Percentiles rank a stretch among this genome's conserved stretches.
phyloP scores from a whole-genome alignment of 2,113 vertebrate species.

The Pygoscelis adeliae region DNA sequence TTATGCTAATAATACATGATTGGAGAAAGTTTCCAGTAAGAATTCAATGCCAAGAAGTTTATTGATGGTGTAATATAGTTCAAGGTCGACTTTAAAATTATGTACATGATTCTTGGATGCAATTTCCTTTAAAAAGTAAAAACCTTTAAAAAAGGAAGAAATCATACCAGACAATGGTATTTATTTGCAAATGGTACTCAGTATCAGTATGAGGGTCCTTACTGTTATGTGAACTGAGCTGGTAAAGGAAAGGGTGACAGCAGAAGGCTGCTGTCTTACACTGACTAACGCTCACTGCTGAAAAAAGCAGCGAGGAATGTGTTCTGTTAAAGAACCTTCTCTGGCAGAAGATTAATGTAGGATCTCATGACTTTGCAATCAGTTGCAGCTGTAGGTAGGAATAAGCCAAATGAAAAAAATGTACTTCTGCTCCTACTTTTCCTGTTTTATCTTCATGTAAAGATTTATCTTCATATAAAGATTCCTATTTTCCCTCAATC shows the following conservation, averaged over 20 bases:
- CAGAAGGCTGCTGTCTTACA: background rate
- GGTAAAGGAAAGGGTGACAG: background rate
- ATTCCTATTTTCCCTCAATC: background rate
- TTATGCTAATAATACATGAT: background rate
- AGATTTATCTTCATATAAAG: too few species aligned
- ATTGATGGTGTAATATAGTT: background rate
- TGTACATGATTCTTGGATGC: background rate
- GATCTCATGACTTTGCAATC: background rate
- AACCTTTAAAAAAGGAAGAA: background rate
- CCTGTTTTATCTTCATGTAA: background rate
- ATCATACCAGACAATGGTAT: background rate
- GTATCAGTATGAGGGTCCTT: background rate
- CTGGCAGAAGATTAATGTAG: background rate
- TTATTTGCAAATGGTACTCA: background rate
- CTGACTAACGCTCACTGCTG: accelerated
- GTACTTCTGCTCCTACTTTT: background rate
- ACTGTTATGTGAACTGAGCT: background rate
- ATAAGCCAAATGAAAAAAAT: background rate
- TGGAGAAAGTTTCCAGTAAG: background rate
- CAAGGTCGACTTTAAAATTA: background rate
- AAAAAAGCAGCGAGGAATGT: background rate
- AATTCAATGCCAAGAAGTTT: background rate
- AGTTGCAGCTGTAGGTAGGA: background rate
- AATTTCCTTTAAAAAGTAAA: background rate
- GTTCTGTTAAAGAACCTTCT: background rate